Percentiles rank a stretch among this genome's conserved stretches.
Conservation (phyloP, 2,888 invertebrate species). For the Protonemura montana region DNA sequence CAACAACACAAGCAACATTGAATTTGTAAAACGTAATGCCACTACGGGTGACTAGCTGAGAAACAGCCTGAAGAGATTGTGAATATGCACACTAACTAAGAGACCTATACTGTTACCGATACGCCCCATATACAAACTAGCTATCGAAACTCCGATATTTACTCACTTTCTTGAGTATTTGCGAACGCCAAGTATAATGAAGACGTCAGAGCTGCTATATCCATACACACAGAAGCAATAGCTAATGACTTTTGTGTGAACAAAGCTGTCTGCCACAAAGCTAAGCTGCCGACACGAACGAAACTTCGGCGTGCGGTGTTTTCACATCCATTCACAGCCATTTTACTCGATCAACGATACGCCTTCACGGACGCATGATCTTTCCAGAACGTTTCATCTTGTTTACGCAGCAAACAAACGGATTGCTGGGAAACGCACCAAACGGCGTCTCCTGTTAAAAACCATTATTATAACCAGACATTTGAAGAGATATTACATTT, state of each 20-base stretch:
- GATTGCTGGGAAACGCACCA: background rate
- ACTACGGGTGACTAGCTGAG: background rate
- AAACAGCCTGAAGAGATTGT: background rate
- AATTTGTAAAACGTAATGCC: background rate
- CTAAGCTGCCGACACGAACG: background rate
- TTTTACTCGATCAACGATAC: background rate
- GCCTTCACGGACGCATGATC: background rate
- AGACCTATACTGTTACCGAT: background rate
- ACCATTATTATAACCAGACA: background rate
- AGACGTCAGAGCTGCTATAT: background rate
- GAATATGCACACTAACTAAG: background rate
- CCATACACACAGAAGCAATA: background rate
- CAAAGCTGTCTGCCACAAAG: slow-evolving; percentile 7
- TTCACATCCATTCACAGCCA: background rate
- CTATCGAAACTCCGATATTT: background rate
- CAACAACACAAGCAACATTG: background rate
- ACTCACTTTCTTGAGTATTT: background rate
- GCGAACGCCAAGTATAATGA: background rate
- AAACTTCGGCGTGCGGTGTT: background rate
- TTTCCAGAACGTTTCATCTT: background rate
- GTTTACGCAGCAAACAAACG: background rate
- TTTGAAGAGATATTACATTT: background rate
- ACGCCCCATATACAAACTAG: background rate
- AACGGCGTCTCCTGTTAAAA: background rate
- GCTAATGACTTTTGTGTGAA: background rate